Conservation (phyloP, 1,140 invertebrate species). For the Drosophila willistoni region DNA sequence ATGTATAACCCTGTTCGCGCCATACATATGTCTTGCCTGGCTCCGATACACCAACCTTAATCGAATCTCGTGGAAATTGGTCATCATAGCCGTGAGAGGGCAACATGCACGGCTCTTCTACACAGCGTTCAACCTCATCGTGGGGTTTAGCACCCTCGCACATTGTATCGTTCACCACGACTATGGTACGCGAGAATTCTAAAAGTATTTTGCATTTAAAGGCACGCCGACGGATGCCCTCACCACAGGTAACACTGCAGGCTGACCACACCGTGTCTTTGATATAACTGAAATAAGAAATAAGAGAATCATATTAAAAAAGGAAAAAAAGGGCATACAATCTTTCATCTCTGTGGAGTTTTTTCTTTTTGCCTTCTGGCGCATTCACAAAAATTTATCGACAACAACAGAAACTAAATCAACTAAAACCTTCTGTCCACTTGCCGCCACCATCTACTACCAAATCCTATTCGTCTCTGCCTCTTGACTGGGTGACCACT, state of each 20-base stretch:
- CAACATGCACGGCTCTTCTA: conserved; percentile 88
- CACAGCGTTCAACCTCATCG: conserved; percentile 91
- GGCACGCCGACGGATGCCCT: conserved; percentile 90
- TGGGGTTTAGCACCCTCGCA: conserved; percentile 93
- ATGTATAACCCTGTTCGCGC: conserved; percentile 93
- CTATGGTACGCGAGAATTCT: conserved; percentile 93
- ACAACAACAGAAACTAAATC: conserved; percentile 22
- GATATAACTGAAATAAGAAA: conserved; percentile 83
- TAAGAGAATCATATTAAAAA: not conserved
- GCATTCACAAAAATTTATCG: not conserved
- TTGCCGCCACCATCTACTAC: not conserved
- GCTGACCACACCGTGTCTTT: conserved; percentile 91
- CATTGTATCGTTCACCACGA: conserved; percentile 93
- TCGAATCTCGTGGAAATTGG: conserved; percentile 84
- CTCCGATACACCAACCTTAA: conserved; percentile 85
- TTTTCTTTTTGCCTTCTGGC: not conserved
- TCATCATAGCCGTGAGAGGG: conserved; percentile 86
- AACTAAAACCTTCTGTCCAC: conserved; percentile 37
- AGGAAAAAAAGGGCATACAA: not conserved
- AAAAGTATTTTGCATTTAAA: conserved; percentile 97
- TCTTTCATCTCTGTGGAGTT: too few species aligned
- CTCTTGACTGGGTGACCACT: not conserved
- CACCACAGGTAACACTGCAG: conserved; percentile 95
- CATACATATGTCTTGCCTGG: conserved; percentile 91
- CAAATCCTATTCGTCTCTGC: not conserved